Evolutionary conservation across 2,888 invertebrate species (phyloP), one percentile per base, ranked within the genome.

Genomic region (Cordilura impudica): DNA sequence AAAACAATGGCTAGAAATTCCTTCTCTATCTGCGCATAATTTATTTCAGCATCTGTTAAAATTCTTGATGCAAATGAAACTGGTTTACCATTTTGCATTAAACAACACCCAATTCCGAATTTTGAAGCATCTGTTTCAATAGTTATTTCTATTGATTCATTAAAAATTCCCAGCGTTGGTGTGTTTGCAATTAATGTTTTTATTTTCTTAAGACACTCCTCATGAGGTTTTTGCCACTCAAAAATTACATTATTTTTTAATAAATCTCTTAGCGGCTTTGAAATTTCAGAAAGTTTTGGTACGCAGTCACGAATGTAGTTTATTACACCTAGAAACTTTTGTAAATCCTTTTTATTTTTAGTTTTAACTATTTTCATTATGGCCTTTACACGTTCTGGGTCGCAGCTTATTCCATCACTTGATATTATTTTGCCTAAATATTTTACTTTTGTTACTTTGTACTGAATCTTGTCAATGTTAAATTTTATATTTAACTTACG

Each of bases 11-110:
- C 87, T 69, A 89, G 78, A 8, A 87, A 67, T 80, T 89, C 86
- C 75, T 89, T 88, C 83, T 89, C 87, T 12, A 89, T 88, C 83
- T 89, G 88, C 3, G 87, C 83, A 73, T 86, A 88, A 19, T 83
- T 85, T 74, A 84, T 14, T 87, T 61, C 61, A 6, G 61, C 18
- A 10, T 26, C 26, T 2, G 61, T 7, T 12, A 47, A 69, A 26
- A 83, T 84, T 78, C 85, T 78, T 8, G 87, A 88, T 12, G 86
- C 86, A 83, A 84, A 88, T 31, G 84, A n/a, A n/a, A n/a, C n/a
- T n/a, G n/a, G n/a, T n/a, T n/a, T n/a, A n/a, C n/a, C n/a, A n/a
- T n/a, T n/a, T n/a, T n/a, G n/a, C n/a, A n/a, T n/a, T n/a, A n/a
- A n/a, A n/a, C n/a, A n/a, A n/a, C n/a, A n/a, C n/a, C n/a, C n/a